Conservation (phyloP, 2,113 vertebrate species). For the Nothoprocta perdicaria region DNA sequence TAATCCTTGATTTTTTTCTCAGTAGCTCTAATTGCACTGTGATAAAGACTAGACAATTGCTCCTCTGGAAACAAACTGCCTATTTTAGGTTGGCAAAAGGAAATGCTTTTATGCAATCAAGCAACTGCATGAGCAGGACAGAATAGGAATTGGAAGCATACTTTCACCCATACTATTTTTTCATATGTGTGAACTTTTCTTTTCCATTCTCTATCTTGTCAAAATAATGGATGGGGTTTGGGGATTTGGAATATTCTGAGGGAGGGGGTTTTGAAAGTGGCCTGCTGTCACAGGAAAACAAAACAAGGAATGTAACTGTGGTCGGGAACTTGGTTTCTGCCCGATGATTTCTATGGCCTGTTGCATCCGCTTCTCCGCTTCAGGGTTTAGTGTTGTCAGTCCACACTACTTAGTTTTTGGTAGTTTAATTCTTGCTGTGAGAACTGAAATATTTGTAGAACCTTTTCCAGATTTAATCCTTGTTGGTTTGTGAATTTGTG, state of each 20-base stretch:
- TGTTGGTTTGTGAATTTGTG: not conserved
- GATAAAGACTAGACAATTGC: not conserved
- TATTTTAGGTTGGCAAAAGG: not conserved
- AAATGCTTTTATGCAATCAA: not conserved
- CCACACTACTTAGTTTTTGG: not conserved
- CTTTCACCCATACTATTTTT: not conserved
- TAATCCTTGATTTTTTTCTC: constrained; percentile 32
- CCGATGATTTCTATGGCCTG: not conserved
- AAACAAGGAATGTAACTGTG: not conserved
- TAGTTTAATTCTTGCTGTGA: not conserved
- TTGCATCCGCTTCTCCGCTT: not conserved
- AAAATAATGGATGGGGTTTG: not conserved
- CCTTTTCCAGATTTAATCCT: not conserved
- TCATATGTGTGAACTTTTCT: not conserved
- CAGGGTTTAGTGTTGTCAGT: not conserved
- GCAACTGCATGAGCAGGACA: not conserved
- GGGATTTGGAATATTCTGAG: not conserved
- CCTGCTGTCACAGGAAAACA: not conserved
- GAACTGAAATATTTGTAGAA: not conserved
- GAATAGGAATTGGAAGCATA: not conserved
- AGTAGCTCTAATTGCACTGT: not conserved
- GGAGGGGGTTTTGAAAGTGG: not conserved
- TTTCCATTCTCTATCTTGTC: not conserved
- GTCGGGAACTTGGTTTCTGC: not conserved
- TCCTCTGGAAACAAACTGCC: not conserved